Percentiles rank a stretch among this genome's conserved stretches.
phyloP scores from a whole-genome alignment of 2,888 invertebrate genomes.

The Drosophila engyochracea region DNA sequence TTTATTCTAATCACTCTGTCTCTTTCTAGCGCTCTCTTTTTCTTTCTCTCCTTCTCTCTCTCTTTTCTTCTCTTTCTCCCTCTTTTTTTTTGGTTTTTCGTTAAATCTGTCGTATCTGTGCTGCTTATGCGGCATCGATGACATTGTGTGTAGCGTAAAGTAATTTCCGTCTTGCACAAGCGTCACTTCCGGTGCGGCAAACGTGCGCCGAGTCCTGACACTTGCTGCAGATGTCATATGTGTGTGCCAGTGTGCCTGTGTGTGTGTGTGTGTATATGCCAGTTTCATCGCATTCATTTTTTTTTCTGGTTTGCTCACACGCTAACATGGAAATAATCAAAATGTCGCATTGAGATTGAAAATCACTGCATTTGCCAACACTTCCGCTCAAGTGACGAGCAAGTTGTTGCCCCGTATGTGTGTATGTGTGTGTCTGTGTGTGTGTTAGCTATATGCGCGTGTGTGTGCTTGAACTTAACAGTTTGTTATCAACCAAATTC shows the following conservation, averaged over 20 bases:
- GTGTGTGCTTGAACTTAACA: constrained; percentile 41
- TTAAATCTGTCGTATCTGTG: constrained; percentile 40
- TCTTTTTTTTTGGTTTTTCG: constrained; percentile 1
- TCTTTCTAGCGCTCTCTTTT: neutral
- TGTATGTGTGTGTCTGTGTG: constrained; percentile 5
- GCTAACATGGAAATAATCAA: constrained; percentile 81
- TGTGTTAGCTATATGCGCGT: constrained; percentile 14
- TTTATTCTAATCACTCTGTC: neutral
- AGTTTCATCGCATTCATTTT: constrained; percentile 59
- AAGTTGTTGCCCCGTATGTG: constrained; percentile 63
- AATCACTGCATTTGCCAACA: constrained; percentile 81
- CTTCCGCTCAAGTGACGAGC: constrained; percentile 81
- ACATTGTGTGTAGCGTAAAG: constrained; percentile 83
- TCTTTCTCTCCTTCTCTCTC: neutral
- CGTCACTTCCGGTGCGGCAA: constrained; percentile 81
- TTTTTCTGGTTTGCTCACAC: constrained; percentile 59
- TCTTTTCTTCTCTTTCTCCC: neutral
- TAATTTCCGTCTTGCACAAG: constrained; percentile 83
- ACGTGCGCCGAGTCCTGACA: constrained; percentile 76
- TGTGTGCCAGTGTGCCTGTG: constrained; percentile 16
- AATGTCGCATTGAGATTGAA: constrained; percentile 81
- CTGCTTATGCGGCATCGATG: constrained; percentile 82
- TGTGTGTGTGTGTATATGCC: constrained; percentile 45
- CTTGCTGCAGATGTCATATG: constrained; percentile 75
- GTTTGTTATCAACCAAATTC: constrained; percentile 78